A percentile compares a stretch with the other conserved stretches of the same genome.
Evolutionary conservation across 2,888 invertebrate genomes (phyloP).

Genomic region (Hyalella azteca): DNA sequence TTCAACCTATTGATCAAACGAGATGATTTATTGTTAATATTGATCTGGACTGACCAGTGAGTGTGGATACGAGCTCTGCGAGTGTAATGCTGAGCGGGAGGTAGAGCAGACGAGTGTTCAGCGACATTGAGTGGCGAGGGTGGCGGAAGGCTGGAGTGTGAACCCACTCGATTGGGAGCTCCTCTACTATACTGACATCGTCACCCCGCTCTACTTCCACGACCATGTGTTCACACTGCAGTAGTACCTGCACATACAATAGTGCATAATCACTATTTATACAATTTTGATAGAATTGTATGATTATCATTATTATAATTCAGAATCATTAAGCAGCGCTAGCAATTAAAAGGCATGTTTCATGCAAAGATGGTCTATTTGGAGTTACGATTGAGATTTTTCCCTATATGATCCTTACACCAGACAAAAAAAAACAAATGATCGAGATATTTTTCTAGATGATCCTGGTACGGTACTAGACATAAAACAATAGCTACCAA

Average conservation of each 20-base stretch:
- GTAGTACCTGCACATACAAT: slow-evolving; percentile 64
- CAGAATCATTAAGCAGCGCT: too few species aligned
- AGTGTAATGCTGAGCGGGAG: slow-evolving; percentile 79
- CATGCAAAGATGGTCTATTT: too few species aligned
- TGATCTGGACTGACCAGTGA: slow-evolving; percentile 65
- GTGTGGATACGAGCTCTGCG: slow-evolving; percentile 73
- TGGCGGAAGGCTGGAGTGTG: slow-evolving; percentile 64
- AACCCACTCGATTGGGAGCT: slow-evolving; percentile 45
- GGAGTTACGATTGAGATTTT: too few species aligned
- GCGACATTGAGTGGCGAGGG: slow-evolving; percentile 76
- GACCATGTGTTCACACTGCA: slow-evolving; percentile 83
- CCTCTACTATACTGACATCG: slow-evolving; percentile 44
- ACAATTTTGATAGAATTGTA: too few species aligned
- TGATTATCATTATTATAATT: too few species aligned
- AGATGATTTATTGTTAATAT: too few species aligned
- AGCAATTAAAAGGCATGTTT: too few species aligned
- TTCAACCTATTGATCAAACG: slow-evolving; percentile 39
- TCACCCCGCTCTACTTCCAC: slow-evolving; percentile 70
- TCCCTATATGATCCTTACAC: too few species aligned
- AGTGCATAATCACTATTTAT: too few species aligned
- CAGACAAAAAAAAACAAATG: too few species aligned
- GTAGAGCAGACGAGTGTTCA: slow-evolving; percentile 74
- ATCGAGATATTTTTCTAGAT: too few species aligned
- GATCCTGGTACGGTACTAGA: too few species aligned
- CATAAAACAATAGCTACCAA: not conserved